These are phyloP conservation scores for Drosophila engyochracea DNA, from an alignment of 2,888 invertebrate species.

Conservation along the genomic window DNA sequence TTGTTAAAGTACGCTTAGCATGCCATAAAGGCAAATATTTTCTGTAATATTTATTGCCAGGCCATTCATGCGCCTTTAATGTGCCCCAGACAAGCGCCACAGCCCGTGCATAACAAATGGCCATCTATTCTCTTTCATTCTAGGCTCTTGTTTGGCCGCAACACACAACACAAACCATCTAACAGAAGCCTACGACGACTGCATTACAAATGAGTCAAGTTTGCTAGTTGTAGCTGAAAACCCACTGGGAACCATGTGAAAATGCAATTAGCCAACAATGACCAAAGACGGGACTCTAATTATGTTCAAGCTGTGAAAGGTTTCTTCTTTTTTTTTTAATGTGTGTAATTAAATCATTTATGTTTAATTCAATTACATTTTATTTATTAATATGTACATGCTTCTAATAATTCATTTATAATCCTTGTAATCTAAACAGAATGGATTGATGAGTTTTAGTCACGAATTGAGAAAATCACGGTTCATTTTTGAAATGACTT, in stretches of 20 bases:
- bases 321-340: neutral
- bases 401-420: neutral
- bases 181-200: conserved; percentile 70
- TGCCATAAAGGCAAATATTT: conserved; percentile 78
- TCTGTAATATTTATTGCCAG: conserved; percentile 76
- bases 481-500: neutral
- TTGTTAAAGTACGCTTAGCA: conserved; percentile 67
- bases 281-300: conserved; percentile 39
- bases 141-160: conserved; percentile 12
- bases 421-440: neutral
- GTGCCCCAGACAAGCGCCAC: conserved; percentile 81
- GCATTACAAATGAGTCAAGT: conserved; percentile 70
- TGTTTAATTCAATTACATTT: neutral
- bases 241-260: conserved; percentile 51
- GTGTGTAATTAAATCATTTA: neutral
- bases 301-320: conserved; percentile 5
- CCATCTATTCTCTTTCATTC: conserved; percentile 34
- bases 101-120: conserved; percentile 77
- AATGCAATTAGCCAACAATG: conserved; percentile 58
- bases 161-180: conserved; percentile 58
- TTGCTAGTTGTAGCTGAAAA: neutral
- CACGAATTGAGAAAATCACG: no score
- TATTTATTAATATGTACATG: neutral
- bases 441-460: neutral
- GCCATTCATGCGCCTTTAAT: conserved; percentile 80